Evolutionary conservation across 2,797 vertebrate genomes (phyloP).

Genomic region (Podarcis siculus): DNA sequence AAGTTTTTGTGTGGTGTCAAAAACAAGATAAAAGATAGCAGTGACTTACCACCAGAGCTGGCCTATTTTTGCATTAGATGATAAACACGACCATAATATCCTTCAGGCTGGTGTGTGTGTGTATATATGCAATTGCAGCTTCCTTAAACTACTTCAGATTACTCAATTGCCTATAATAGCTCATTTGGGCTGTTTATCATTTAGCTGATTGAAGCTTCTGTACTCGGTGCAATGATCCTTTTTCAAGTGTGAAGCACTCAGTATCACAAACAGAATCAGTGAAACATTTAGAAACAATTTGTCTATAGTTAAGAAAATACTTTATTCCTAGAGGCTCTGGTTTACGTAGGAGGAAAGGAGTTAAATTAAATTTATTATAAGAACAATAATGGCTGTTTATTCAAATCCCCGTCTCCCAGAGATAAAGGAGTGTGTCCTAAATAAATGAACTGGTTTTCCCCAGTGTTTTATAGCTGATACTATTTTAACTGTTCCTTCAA

Average conservation of each 20-base stretch:
- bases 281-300: background rate
- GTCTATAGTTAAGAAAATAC: background rate
- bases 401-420: too few relatives aligned
- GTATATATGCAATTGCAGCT: slow-evolving; percentile 17
- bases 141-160: slow-evolving; percentile 1
- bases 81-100: background rate
- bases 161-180: background rate
- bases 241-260: background rate
- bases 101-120: background rate
- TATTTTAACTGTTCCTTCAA: too few relatives aligned
- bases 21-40: background rate
- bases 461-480: too few relatives aligned
- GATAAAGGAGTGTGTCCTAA: too few relatives aligned
- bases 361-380: slow-evolving; percentile 5
- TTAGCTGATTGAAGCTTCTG: background rate
- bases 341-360: background rate
- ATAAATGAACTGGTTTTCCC: too few relatives aligned
- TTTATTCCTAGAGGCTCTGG: background rate
- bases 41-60: background rate
- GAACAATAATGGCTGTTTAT: background rate
- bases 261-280: slow-evolving; percentile 1
- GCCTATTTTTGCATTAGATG: background rate
- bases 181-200: slow-evolving; percentile 14
- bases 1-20: background rate
- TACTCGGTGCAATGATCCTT: background rate